These are phyloP conservation scores for Ellobius talpinus DNA, from an alignment of 2,113 vertebrate genomes.

Conservation along the genomic window DNA sequence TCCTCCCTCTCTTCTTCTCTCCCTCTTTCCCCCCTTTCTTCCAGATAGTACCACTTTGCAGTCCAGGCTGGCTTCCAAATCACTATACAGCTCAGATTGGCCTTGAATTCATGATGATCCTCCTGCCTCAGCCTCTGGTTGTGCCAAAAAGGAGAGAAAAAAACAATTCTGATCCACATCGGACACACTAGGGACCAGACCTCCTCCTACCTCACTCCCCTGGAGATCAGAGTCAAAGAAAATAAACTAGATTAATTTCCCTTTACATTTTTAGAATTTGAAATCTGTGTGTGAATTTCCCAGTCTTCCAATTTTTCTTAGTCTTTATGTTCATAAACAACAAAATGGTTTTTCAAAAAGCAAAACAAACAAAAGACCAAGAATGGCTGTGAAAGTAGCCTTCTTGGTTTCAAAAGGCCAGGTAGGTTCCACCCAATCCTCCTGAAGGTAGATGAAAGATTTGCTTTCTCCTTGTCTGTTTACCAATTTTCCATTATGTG, in stretches of 20 bases:
- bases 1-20: no score
- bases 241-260: not conserved
- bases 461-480: conserved; percentile 31
- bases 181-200: not conserved
- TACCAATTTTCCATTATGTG: conserved; percentile 21
- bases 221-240: not conserved
- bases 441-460: not conserved
- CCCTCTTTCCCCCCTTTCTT: not conserved
- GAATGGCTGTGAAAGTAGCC: not conserved
- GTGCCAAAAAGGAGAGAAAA: not conserved
- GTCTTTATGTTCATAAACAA: not conserved
- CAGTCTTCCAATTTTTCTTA: not conserved
- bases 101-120: not conserved
- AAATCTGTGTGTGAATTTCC: not conserved
- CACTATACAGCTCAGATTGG: not conserved
- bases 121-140: not conserved
- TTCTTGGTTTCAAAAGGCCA: conserved; percentile 35
- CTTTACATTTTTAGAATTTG: not conserved
- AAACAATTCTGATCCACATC: not conserved
- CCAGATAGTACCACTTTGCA: not conserved
- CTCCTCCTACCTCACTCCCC: no score
- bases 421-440: not conserved
- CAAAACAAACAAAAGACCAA: not conserved
- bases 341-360: not conserved
- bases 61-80: not conserved